These are phyloP conservation scores for Semotilus atromaculatus DNA, from an alignment of 2,797 vertebrate species.

Conservation along the genomic window DNA sequence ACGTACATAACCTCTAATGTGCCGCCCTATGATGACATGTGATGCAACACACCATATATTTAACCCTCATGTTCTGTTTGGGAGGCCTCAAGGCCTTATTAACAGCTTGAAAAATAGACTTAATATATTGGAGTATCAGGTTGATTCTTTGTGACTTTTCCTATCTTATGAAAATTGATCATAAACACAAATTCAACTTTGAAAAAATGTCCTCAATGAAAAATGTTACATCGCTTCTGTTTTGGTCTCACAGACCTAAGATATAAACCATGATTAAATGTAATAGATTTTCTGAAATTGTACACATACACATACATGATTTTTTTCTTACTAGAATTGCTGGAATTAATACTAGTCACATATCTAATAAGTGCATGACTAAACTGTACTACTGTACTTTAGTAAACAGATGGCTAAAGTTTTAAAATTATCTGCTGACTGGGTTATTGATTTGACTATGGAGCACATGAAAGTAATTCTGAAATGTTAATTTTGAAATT, in stretches of 20 bases:
- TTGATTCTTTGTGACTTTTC: not conserved
- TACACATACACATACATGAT: not conserved
- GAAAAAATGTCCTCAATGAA: not conserved
- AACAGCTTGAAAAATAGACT: not conserved
- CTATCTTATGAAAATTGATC: slow-evolving; percentile 6
- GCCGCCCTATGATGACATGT: not conserved
- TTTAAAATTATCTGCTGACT: not conserved
- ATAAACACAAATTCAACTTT: slow-evolving; percentile 11
- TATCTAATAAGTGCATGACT: not conserved
- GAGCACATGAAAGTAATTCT: not conserved
- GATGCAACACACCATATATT: slow-evolving; percentile 6
- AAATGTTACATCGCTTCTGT: slow-evolving; percentile 5
- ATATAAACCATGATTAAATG: slow-evolving; percentile 14
- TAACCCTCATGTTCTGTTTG: slow-evolving; percentile 12
- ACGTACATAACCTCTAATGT: slow-evolving; percentile 23
- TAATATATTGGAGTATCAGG: not conserved
- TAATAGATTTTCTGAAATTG: not conserved
- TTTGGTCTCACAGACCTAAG: not conserved
- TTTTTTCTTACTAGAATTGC: not conserved
- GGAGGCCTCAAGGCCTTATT: not conserved
- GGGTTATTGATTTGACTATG: not conserved
- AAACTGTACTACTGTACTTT: not conserved
- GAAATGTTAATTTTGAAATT: not conserved
- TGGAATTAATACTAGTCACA: not conserved
- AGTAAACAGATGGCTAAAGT: not conserved